These are phyloP conservation scores for Gymnodraco acuticeps DNA, from an alignment of 2,797 vertebrate genomes.

Conservation along the genomic window DNA sequence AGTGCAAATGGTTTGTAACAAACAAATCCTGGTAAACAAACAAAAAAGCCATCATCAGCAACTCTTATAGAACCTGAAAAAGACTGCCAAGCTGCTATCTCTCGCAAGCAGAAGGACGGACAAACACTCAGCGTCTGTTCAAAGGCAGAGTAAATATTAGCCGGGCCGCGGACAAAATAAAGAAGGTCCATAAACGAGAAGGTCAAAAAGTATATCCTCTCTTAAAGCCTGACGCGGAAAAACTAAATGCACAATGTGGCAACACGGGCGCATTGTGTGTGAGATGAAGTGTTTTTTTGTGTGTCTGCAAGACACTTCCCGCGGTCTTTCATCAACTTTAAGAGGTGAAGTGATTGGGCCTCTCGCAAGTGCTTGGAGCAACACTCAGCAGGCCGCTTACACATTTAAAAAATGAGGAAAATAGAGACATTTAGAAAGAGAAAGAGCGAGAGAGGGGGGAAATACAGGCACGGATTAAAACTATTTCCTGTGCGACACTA, in stretches of 20 bases:
- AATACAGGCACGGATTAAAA: background rate
- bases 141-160: constrained; percentile 69
- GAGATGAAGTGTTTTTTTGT: constrained; percentile 31
- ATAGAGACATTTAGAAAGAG: constrained; percentile 15
- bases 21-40: constrained; percentile 45
- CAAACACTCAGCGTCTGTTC: constrained; percentile 45
- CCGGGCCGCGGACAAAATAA: constrained; percentile 6
- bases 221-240: constrained; percentile 19
- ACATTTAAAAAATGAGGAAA: constrained; percentile 32
- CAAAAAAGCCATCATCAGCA: constrained; percentile 52
- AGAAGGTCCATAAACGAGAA: constrained; percentile 29
- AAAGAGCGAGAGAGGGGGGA: background rate
- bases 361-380: constrained; percentile 67
- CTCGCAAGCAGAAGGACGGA: constrained; percentile 45
- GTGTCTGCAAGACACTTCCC: constrained; percentile 29
- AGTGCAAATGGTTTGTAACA: constrained; percentile 43
- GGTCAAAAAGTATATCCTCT: constrained; percentile 53
- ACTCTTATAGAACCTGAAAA: constrained; percentile 39
- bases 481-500: background rate
- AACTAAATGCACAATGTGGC: constrained; percentile 8
- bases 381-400: constrained; percentile 44
- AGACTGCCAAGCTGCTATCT: constrained; percentile 64
- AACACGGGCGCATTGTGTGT: constrained; percentile 10
- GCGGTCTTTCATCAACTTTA: constrained; percentile 63
- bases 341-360: constrained; percentile 72